Conservation (phyloP, 1,140 invertebrate genomes). For the Polyergus mexicanus region DNA sequence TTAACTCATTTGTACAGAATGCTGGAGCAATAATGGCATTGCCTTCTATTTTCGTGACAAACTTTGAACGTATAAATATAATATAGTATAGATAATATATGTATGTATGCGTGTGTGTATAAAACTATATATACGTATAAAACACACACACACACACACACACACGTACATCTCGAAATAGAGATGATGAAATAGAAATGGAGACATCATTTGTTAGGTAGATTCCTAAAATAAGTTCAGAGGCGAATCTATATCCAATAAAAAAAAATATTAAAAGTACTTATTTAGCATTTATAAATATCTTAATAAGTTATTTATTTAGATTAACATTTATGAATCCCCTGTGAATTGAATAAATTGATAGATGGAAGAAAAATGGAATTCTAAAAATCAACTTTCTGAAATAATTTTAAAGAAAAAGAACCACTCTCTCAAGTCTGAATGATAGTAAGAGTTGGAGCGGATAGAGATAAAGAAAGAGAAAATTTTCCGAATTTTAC, state of each 20-base stretch:
- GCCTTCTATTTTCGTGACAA: neutral
- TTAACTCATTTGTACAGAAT: conserved; percentile 34
- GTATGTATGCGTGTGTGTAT: too few species aligned
- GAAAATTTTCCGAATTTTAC: too few species aligned
- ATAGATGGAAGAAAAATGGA: neutral
- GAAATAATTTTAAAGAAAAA: conserved; percentile 14
- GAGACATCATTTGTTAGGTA: too few species aligned
- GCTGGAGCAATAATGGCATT: neutral
- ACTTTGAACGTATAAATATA: neutral
- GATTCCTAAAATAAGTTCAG: neutral
- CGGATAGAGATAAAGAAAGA: conserved; percentile 28
- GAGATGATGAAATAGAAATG: too few species aligned
- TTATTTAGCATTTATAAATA: too few species aligned
- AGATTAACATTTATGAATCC: neutral
- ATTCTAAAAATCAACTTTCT: conserved; percentile 11
- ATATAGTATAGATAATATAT: too few species aligned
- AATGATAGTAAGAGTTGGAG: conserved; percentile 26
- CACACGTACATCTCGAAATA: too few species aligned
- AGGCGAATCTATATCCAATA: neutral
- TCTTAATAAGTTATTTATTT: neutral
- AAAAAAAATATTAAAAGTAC: neutral
- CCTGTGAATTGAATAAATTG: neutral
- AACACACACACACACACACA: too few species aligned
- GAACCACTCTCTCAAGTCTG: conserved; percentile 11
- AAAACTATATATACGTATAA: too few species aligned